phyloP scores from a whole-genome alignment of 2,113 vertebrate species.

The Turnix velox region DNA sequence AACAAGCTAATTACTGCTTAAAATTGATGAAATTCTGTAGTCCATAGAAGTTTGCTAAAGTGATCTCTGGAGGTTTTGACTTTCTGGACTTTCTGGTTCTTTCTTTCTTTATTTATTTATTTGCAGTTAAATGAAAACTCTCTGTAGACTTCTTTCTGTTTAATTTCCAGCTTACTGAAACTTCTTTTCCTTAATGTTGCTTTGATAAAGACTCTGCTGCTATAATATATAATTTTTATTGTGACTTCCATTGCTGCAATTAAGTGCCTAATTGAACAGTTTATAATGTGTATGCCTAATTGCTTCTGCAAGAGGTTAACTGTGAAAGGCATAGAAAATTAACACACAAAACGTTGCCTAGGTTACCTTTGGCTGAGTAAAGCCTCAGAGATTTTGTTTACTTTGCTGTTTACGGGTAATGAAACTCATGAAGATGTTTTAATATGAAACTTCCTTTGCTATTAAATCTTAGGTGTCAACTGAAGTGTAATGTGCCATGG shows the following conservation, averaged over 20 bases:
- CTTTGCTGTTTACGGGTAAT: not conserved
- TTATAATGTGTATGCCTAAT: slow-evolving; percentile 28
- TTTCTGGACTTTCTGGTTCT: too few species aligned
- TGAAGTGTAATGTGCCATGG: not conserved
- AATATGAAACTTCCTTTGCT: not conserved
- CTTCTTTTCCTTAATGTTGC: not conserved
- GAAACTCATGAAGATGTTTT: not conserved
- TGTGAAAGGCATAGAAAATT: slow-evolving; percentile 2
- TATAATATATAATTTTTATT: slow-evolving; percentile 49
- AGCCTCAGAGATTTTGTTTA: not conserved
- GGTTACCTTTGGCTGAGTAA: slow-evolving; percentile 1
- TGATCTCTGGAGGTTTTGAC: not conserved
- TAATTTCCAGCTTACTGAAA: not conserved
- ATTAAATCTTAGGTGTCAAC: not conserved
- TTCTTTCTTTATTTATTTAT: not conserved
- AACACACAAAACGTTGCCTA: not conserved
- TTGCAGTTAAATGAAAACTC: not conserved
- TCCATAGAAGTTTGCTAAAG: not conserved
- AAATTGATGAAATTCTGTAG: not conserved
- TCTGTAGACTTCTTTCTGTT: not conserved
- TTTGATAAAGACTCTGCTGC: not conserved
- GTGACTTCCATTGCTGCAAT: slow-evolving; percentile 43
- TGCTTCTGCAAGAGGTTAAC: slow-evolving; percentile 37
- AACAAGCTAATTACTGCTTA: not conserved
- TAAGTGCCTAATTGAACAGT: slow-evolving; percentile 53